A percentile compares a stretch with the other conserved stretches of the same genome.
phyloP scores from a whole-genome alignment of 2,113 vertebrate species.

The Indri indri region DNA sequence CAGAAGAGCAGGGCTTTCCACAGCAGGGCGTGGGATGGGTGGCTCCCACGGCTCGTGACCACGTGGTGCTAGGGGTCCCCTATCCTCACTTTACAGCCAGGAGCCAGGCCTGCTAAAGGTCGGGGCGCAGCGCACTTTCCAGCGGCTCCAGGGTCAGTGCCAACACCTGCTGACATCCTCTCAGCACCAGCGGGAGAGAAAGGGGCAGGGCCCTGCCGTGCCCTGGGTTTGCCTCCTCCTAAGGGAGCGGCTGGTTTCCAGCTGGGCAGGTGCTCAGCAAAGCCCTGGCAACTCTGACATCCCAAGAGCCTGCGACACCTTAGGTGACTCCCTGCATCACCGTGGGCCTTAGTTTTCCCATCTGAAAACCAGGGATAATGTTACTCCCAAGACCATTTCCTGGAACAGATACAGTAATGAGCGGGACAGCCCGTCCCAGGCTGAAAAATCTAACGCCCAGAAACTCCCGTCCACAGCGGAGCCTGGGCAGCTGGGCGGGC shows the following conservation, averaged over 20 bases:
- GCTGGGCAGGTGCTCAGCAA: background rate
- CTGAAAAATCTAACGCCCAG: background rate
- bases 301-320: background rate
- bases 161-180: background rate
- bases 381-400: background rate
- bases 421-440: background rate
- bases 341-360: background rate
- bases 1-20: fast-evolving
- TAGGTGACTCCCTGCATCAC: background rate
- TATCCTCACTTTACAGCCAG: background rate
- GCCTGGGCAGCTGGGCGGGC: background rate
- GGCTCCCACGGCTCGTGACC: fast-evolving
- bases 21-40: no score
- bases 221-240: background rate
- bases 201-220: background rate
- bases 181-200: no score
- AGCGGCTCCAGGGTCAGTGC: background rate
- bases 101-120: background rate
- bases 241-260: no score
- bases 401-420: background rate
- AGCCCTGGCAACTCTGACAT: background rate
- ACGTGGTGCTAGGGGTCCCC: background rate
- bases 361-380: background rate
- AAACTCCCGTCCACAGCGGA: fast-evolving
- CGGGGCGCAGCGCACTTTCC: background rate